Conservation (phyloP, 1,140 invertebrate species). For the Mizuhopecten yessoensis region DNA sequence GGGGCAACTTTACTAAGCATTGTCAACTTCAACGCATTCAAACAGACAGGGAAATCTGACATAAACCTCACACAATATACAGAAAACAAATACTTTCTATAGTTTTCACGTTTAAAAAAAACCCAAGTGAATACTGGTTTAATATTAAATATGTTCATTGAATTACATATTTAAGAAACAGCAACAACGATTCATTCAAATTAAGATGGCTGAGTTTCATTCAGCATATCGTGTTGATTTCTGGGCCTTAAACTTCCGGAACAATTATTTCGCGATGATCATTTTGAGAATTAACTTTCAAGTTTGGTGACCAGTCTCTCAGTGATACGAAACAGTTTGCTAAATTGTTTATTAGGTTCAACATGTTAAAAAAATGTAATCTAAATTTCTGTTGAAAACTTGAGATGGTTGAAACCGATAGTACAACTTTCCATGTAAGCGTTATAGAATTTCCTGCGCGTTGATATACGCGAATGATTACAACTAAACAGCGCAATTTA, state of each 20-base stretch:
- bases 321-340: background rate
- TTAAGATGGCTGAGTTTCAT: too few relatives aligned
- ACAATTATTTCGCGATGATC: background rate
- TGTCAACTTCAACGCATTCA: background rate
- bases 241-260: background rate
- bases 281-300: background rate
- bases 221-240: background rate
- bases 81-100: too few relatives aligned
- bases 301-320: background rate
- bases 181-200: too few relatives aligned
- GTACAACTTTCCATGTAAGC: slow-evolving; percentile 24
- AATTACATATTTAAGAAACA: too few relatives aligned
- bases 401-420: slow-evolving; percentile 38
- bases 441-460: slow-evolving; percentile 17
- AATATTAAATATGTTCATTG: too few relatives aligned
- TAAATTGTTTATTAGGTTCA: background rate
- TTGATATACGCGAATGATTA: slow-evolving; percentile 38
- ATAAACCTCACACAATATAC: background rate
- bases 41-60: too few relatives aligned
- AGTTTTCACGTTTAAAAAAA: too few relatives aligned
- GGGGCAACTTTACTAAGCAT: background rate
- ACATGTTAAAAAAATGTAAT: slow-evolving; percentile 28
- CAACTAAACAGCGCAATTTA: slow-evolving; percentile 33
- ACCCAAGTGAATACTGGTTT: too few relatives aligned
- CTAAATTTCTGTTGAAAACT: slow-evolving; percentile 30